Base-by-base conservation (phyloP, 2,113 vertebrate genomes). In the Danionella cerebrum region DNA sequence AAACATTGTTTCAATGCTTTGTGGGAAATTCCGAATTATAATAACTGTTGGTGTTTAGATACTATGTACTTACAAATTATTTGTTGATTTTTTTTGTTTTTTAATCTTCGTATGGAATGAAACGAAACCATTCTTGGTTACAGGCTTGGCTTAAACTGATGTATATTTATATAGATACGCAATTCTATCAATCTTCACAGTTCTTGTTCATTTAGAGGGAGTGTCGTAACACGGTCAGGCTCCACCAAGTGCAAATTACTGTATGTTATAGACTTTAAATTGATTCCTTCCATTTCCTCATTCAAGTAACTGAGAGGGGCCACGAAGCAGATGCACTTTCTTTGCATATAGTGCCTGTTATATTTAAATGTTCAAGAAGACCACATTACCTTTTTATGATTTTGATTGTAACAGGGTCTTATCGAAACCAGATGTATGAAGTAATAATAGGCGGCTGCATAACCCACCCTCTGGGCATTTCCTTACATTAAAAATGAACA, bases 371-470 rank as follows among this genome's bases (percentile, higher is more conserved):
- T 85, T 67, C 82, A 82, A 83, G 76, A 78, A 79, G 81, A 74
- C 82, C 82, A 78, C 86, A 84, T 87, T 85, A 85, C 79, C 80
- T 85, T 64, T 87, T 88, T 85, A 87, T 88, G 86, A 88, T 88
- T 89, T 89, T 87, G 85, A 89, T 90, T 88, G 88, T 89, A 90
- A 90, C 86, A 82, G 82, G 75, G 57, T 80, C 83, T 88, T 85
- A 90, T 90, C 87, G 73, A 82, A 87, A 86, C 88, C 87, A 90
- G 82, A 88, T 90, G 88, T 78, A 81, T 70, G 82, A 80, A 79
- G 82, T 87, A 88, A 89, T 87, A 89, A 83, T 79, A 76, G 71
- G 83, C 88, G 88, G 88, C 88, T 88, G 86, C 64, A 21, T 65
- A 45, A 65, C 78, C 73, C 70, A 78, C 80, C 83, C 88, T 76